These are phyloP conservation scores for Nyctereutes procyonoides DNA, from an alignment of 2,113 vertebrate species.

Conservation along the genomic window DNA sequence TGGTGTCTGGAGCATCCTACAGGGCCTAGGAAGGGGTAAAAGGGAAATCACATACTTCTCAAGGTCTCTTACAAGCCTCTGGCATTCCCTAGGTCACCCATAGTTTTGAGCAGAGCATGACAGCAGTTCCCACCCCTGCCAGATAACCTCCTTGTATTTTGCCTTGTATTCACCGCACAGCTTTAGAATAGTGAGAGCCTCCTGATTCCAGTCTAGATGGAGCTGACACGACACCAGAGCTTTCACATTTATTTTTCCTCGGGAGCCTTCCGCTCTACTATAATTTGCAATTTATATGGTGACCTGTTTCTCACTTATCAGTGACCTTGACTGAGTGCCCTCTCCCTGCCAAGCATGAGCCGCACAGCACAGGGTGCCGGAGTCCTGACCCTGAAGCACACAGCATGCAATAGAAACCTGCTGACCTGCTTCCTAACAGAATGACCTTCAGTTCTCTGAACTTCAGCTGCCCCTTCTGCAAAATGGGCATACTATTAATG, in stretches of 20 bases:
- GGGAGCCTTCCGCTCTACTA: neutral
- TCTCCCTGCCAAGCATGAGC: neutral
- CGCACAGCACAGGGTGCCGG: neutral
- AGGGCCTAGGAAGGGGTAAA: no score
- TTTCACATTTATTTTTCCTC: neutral
- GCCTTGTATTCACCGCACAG: accelerated
- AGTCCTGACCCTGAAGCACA: neutral
- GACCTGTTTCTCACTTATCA: neutral
- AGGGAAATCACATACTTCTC: neutral
- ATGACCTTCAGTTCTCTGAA: neutral
- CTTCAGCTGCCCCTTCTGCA: neutral
- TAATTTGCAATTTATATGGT: neutral
- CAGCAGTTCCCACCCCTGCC: no score
- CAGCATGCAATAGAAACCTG: accelerated
- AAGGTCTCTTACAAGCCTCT: neutral
- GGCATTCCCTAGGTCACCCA: neutral
- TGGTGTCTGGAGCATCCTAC: no score
- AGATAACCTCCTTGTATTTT: neutral
- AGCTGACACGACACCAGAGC: accelerated
- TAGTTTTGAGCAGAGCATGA: neutral
- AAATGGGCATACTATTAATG: neutral
- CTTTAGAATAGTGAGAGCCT: neutral
- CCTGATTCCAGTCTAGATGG: neutral
- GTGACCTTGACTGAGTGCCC: neutral
- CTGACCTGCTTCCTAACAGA: accelerated